These are phyloP conservation scores for Pachyseris speciosa DNA, from an alignment of 64 coral and sea anemone genomes.

Conservation along the genomic window DNA sequence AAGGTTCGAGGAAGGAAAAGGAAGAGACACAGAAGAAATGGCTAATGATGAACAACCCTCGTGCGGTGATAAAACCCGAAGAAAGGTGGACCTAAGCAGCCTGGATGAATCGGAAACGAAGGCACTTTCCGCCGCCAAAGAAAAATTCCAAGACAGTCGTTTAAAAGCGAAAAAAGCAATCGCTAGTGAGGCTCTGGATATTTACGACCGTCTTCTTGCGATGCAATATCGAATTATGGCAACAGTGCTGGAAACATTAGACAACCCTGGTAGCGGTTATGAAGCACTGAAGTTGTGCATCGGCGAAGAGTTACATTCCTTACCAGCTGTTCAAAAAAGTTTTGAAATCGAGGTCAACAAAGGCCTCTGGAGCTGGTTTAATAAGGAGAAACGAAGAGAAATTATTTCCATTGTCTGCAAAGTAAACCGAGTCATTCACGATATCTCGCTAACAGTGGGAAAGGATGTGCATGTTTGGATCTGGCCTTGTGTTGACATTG, in stretches of 20 bases:
- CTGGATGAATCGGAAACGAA: background rate
- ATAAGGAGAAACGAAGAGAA: conserved; percentile 30
- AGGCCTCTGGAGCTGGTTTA: conserved; percentile 43
- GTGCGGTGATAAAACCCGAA: too few relatives aligned
- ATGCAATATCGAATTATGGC: conserved; percentile 35
- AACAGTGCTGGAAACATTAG: conserved; percentile 23
- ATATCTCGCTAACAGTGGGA: conserved; percentile 1
- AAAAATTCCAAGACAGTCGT: conserved; percentile 22
- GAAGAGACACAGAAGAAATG: too few relatives aligned
- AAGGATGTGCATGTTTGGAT: background rate
- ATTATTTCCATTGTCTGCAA: conserved; percentile 36
- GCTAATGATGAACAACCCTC: background rate
- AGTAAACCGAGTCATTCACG: conserved; percentile 29
- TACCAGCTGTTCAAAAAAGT: conserved; percentile 1
- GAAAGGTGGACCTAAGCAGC: background rate
- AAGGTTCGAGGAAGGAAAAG: too few relatives aligned
- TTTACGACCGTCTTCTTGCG: background rate
- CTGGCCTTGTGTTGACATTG: background rate
- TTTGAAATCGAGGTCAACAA: conserved; percentile 47
- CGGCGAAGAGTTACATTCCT: conserved; percentile 48
- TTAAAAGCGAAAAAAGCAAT: conserved; percentile 15
- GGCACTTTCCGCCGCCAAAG: conserved; percentile 10
- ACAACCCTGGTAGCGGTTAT: background rate
- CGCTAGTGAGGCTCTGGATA: background rate
- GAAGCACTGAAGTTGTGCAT: conserved; percentile 15